phyloP scores from a whole-genome alignment of 2,888 invertebrate species.

The Drosophila siamana region DNA sequence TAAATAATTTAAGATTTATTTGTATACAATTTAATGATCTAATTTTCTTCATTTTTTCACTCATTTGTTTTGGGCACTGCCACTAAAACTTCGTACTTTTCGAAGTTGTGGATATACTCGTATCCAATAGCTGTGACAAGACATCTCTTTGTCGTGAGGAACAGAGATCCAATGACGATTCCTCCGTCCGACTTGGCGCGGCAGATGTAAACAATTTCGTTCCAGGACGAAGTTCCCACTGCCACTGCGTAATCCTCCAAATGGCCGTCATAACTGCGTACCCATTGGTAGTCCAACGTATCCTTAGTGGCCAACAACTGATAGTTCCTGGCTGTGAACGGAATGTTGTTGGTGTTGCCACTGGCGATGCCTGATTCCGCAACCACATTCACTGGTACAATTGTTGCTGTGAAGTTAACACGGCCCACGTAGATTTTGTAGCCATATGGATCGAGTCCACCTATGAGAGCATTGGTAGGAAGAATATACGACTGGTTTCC shows the following conservation, averaged over 20 bases:
- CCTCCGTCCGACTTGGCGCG: neutral
- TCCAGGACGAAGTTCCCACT: constrained; percentile 49
- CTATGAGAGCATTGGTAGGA: constrained; percentile 8
- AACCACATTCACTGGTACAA: constrained; percentile 54
- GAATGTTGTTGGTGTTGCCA: constrained; percentile 19
- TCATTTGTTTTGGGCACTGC: constrained; percentile 6
- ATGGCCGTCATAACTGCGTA: constrained; percentile 54
- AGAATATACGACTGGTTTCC: constrained; percentile 9
- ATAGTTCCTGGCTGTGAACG: constrained; percentile 14
- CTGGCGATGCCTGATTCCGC: constrained; percentile 52
- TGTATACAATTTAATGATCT: neutral
- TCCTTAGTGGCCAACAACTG: constrained; percentile 37
- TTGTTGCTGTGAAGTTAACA: constrained; percentile 18
- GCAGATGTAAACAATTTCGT: constrained; percentile 53
- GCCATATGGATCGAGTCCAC: constrained; percentile 6
- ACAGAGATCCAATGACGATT: neutral
- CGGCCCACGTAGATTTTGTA: constrained; percentile 44
- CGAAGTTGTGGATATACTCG: constrained; percentile 37
- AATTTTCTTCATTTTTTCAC: neutral
- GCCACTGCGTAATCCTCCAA: constrained; percentile 39
- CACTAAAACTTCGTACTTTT: constrained; percentile 58
- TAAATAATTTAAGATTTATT: no score
- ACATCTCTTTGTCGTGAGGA: constrained; percentile 39
- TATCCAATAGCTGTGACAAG: constrained; percentile 28
- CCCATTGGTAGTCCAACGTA: constrained; percentile 47